Percentiles rank a stretch among this genome's conserved stretches.
These are phyloP conservation scores for Dryoscopus gambensis DNA, from an alignment of 2,113 vertebrate species.

Conservation along the genomic window DNA sequence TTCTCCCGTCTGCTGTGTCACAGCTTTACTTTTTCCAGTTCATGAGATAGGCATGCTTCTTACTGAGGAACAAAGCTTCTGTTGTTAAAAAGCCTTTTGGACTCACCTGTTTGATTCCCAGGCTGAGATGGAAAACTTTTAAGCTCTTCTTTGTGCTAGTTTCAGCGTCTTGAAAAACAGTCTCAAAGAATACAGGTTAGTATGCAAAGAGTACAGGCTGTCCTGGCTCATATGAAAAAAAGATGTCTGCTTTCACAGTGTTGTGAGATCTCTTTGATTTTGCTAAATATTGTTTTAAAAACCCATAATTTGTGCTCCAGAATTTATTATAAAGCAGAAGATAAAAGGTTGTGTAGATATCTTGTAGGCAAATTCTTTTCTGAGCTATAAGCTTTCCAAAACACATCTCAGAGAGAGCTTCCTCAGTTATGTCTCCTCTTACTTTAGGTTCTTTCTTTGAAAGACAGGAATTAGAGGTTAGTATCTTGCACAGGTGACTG, in stretches of 20 bases:
- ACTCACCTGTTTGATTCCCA: slow-evolving; percentile 9
- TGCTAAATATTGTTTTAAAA: background rate
- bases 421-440: background rate
- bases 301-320: background rate
- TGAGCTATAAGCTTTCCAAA: background rate
- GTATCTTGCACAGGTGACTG: background rate
- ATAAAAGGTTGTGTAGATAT: background rate
- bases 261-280: background rate
- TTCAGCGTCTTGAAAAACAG: background rate
- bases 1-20: slow-evolving; percentile 34
- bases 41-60: slow-evolving; percentile 25
- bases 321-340: background rate
- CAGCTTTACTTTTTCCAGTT: slow-evolving; percentile 54
- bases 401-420: background rate
- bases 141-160: background rate
- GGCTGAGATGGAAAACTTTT: background rate
- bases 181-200: background rate
- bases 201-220: background rate
- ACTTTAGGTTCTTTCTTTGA: background rate
- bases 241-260: background rate
- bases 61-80: slow-evolving; percentile 23
- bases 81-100: slow-evolving; percentile 16
- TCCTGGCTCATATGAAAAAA: background rate
- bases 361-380: background rate
- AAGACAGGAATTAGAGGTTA: background rate